Conservation (phyloP, 2,888 invertebrate genomes). For the Brachypalpus laphriformis region DNA sequence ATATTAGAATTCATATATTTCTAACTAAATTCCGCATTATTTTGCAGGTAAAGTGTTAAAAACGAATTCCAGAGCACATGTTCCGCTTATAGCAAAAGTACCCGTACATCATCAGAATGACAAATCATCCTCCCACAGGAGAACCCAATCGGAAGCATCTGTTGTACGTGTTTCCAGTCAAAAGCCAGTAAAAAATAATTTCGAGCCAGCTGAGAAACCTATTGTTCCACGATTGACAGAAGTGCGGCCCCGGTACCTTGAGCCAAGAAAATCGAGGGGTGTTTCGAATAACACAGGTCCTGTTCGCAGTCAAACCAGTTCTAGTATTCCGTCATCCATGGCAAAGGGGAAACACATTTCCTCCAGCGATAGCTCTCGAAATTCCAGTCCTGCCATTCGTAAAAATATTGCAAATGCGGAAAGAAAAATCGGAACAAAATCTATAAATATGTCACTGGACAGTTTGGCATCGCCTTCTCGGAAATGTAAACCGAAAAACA, state of each 20-base stretch:
- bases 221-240: constrained; percentile 76
- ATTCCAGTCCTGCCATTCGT: constrained; percentile 81
- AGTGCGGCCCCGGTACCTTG: constrained; percentile 86
- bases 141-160: constrained; percentile 82
- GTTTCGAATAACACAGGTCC: constrained; percentile 75
- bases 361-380: constrained; percentile 82
- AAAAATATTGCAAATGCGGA: constrained; percentile 75
- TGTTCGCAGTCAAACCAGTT: constrained; percentile 80
- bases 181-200: constrained; percentile 35
- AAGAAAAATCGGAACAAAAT: constrained; percentile 79
- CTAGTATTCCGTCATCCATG: constrained; percentile 79
- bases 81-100: constrained; percentile 76
- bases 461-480: constrained; percentile 80
- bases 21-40: neutral
- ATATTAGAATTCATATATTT: neutral
- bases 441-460: constrained; percentile 82
- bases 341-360: constrained; percentile 80
- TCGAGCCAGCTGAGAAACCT: constrained; percentile 59
- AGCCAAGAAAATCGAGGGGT: constrained; percentile 83
- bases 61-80: constrained; percentile 80
- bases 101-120: constrained; percentile 75
- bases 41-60: constrained; percentile 80
- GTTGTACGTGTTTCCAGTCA: constrained; percentile 58
- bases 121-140: constrained; percentile 78
- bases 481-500: constrained; percentile 76